phyloP scores from a whole-genome alignment of 1,140 invertebrate species.

The Anoplophora glabripennis region DNA sequence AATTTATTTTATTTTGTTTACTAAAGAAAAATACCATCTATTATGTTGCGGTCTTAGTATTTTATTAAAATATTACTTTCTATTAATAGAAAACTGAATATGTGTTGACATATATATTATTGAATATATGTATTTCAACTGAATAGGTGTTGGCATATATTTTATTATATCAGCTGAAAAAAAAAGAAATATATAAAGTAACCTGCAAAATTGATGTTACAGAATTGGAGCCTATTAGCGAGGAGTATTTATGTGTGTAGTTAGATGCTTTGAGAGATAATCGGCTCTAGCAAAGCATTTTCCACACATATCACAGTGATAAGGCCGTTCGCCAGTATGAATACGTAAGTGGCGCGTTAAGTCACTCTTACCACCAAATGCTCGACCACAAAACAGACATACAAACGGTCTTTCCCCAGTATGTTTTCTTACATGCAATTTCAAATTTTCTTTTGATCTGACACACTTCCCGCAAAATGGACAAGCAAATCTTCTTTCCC shows the following conservation, averaged over 20 bases:
- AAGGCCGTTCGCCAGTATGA: conserved; percentile 82
- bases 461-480: conserved; percentile 88
- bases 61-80: no score
- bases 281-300: conserved; percentile 87
- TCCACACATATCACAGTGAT: conserved; percentile 86
- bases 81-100: no score
- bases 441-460: conserved; percentile 82
- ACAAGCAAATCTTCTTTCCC: conserved; percentile 72
- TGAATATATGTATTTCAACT: no score
- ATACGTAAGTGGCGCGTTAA: conserved; percentile 81
- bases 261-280: conserved; percentile 87
- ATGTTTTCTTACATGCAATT: conserved; percentile 84
- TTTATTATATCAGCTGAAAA: not conserved
- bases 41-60: no score
- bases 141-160: no score
- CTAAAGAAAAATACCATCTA: no score
- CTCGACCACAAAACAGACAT: conserved; percentile 80
- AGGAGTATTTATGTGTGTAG: conserved; percentile 78
- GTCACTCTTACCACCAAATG: conserved; percentile 83
- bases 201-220: not conserved
- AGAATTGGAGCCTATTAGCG: conserved; percentile 14
- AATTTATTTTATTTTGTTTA: no score
- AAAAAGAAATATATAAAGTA: not conserved
- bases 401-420: conserved; percentile 85
- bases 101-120: not conserved